Percentiles rank a stretch among this genome's conserved stretches.
Conservation (phyloP, 2,888 invertebrate genomes). For the Deroplatys truncata region DNA sequence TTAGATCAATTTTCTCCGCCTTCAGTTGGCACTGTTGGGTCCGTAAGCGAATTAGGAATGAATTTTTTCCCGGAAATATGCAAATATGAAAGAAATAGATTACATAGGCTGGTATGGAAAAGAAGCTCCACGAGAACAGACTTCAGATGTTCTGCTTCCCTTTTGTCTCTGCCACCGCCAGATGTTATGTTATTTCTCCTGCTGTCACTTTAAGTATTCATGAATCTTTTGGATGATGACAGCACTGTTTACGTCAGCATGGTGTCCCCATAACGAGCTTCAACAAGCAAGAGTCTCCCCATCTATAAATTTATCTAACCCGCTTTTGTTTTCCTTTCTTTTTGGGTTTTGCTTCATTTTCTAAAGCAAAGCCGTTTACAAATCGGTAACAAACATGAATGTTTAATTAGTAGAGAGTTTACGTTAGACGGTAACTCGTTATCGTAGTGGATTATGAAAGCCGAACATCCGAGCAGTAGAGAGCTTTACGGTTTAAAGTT, state of each 20-base stretch:
- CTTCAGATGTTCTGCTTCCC: background rate
- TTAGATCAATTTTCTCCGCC: too few species aligned
- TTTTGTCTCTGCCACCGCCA: background rate
- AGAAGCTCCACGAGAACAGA: background rate
- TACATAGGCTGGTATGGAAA: background rate
- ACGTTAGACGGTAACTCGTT: background rate
- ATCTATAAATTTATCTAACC: background rate
- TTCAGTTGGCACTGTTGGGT: too few species aligned
- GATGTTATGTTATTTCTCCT: background rate
- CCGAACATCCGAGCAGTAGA: background rate
- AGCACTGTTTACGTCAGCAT: background rate
- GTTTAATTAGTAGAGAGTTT: background rate
- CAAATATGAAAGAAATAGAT: background rate
- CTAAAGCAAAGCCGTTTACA: background rate
- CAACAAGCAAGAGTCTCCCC: background rate
- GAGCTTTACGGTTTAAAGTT: background rate
- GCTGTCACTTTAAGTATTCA: background rate
- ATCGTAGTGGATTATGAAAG: background rate
- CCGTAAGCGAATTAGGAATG: background rate
- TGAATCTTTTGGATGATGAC: background rate
- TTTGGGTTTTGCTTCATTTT: background rate
- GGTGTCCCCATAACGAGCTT: background rate
- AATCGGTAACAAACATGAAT: background rate
- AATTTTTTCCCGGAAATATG: background rate
- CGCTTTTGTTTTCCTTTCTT: background rate